Evolutionary conservation across 1,140 invertebrate species (phyloP).

Genomic region (Lamellibrachia luymesi): DNA sequence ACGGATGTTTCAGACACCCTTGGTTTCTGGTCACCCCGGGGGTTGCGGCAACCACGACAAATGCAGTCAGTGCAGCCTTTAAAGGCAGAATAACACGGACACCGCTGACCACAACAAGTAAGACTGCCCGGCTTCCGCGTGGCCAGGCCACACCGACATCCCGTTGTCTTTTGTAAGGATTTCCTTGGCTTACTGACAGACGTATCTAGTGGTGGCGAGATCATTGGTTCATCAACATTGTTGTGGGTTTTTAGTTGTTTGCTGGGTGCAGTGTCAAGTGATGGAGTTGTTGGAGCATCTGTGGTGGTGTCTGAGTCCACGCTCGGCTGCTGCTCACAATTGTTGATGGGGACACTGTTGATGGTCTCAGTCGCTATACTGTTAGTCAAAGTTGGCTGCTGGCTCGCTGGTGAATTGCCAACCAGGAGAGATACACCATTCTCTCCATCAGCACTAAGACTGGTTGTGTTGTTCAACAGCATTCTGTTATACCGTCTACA

Average conservation of each 20-base stretch:
- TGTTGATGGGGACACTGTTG: background rate
- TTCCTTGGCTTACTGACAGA: background rate
- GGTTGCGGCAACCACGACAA: slow-evolving; percentile 88
- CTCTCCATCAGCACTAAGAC: background rate
- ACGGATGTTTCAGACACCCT: background rate
- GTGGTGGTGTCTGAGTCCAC: background rate
- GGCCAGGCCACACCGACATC: slow-evolving; percentile 87
- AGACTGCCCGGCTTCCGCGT: slow-evolving; percentile 82
- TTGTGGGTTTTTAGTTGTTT: background rate
- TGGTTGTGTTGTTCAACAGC: background rate
- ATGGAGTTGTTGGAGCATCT: background rate
- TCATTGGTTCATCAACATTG: background rate
- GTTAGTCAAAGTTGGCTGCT: background rate
- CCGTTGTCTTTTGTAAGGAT: slow-evolving; percentile 51
- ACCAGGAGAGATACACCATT: background rate
- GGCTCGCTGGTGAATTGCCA: background rate
- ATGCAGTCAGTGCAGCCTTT: slow-evolving; percentile 80
- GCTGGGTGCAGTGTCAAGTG: background rate
- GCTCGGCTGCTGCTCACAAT: background rate
- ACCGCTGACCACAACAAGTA: slow-evolving; percentile 88
- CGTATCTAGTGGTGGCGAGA: slow-evolving; percentile 8
- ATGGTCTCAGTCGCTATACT: background rate
- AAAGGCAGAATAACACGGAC: slow-evolving; percentile 86
- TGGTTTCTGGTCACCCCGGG: slow-evolving; percentile 53
- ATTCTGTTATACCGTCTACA: background rate